Base-by-base conservation (phyloP, 2,797 vertebrate species). In the Sebastes itinus region DNA sequence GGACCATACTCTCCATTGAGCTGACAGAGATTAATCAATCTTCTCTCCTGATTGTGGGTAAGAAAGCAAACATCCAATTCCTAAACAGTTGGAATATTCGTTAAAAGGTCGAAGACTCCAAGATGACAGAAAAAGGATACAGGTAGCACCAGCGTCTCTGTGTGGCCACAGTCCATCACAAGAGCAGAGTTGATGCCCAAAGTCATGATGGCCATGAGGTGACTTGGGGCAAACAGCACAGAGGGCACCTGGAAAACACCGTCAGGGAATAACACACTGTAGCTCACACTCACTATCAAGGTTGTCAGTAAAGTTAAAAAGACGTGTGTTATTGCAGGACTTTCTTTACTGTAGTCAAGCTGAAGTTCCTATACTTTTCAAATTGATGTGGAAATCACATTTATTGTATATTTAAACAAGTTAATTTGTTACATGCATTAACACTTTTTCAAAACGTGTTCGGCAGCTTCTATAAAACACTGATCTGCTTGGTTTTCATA, bases 181-280 rank as follows among this genome's bases (percentile, higher is more conserved):
- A 99, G 96, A 13, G 97, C 99, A 38, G 98, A 99, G 93, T 97
- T 99, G 92, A 99, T 96, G n/a, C 99, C 99, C 68, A 99, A 94
- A 0, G 98, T 98, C 95, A 99, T 96, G 58, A 99, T 94, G 67
- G 98, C 97, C 99, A 99, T 99, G 7, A 99, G 95, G 84, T 99
- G 99, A 88, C 97, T 96, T 1, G 98, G 98, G 75, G 99, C 97
- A 81, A 99, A 98, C 27, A 99, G 90, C 77, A 99, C 96, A 0
- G 99, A 99, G 4, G 99, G 99, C 7, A 99, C 99, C 99, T 99
- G 75, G 12, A 59, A 27, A 64, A 81, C 22, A 72, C 5, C 59
- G 60, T 5, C 7, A 49, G 55, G 4, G 30, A 63, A 42, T 9
- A 46, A 32, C 16, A 75, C 4, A 55, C 42, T 35, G 35, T 5